phyloP scores from a whole-genome alignment of 2,113 vertebrate genomes.

The Chloebia gouldiae region DNA sequence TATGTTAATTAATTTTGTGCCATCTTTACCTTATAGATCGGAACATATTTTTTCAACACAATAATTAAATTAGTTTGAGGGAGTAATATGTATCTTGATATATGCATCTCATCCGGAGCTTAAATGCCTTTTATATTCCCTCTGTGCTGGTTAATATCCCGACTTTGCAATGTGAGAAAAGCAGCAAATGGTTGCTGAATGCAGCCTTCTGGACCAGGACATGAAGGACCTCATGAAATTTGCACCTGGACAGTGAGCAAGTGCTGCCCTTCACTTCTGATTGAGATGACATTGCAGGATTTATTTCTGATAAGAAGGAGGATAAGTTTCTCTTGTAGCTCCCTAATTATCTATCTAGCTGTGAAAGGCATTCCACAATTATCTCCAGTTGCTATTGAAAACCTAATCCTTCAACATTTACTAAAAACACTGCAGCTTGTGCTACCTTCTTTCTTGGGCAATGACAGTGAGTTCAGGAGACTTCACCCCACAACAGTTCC shows the following conservation, averaged over 20 bases:
- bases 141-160: background rate
- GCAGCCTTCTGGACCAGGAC: background rate
- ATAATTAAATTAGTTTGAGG: background rate
- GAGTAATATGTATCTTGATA: background rate
- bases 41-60: background rate
- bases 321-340: background rate
- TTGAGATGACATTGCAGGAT: background rate
- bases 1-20: background rate
- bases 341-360: background rate
- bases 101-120: background rate
- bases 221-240: background rate
- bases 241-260: background rate
- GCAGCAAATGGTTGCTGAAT: background rate
- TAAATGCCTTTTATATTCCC: background rate
- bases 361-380: background rate
- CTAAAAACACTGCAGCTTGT: background rate
- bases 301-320: background rate
- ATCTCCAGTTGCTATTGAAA: background rate
- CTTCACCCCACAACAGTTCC: background rate
- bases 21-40: background rate
- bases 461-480: background rate
- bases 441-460: background rate
- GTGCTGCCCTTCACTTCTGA: background rate
- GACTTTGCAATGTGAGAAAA: background rate
- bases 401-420: background rate